Evolutionary conservation across 2,113 vertebrate genomes (phyloP), one percentile per base, ranked within the genome.

Genomic region (Phylloscopus trochiloides): DNA sequence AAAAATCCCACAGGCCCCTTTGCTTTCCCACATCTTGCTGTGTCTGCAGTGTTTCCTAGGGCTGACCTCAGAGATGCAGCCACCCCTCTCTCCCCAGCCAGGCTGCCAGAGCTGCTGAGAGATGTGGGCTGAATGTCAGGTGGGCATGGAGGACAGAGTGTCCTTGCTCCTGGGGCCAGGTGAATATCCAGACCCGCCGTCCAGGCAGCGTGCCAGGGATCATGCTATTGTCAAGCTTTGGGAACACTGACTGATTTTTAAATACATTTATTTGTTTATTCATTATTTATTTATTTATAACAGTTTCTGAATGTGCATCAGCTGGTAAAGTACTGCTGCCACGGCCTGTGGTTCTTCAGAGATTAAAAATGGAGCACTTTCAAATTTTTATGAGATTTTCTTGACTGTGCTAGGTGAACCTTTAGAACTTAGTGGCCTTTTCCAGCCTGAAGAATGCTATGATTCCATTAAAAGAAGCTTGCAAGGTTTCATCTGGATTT

Each of bases 31-130:
- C 3, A 0, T 14, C 58, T 50, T 86, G 15, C 29, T 0, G 0
- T 66, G 52, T 54, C 61, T 81, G 42, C 51, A 34, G 68, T 1
- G 5, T 36, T 81, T 85, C n/a, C 40, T 10, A 17, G 55, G 17
- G 32, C 34, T 48, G 29, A 25, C 19, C 66, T 68, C 87, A 40
- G 65, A 61, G 79, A 7, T 13, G 62, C 57, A 78, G 52, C 47
- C 1, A 0, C 6, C 26, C 29, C 4, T 28, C 0, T 0, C 13
- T 25, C 5, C 2, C 59, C 5, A 17, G 34, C 18, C 2, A 1
- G 50, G 91, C 52, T 54, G 51, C 47, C 1, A 17, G 65, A 25
- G 43, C 3, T 17, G 17, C 55, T 51, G 81, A 14, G 38, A 26
- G 28, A 67, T 0, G 0, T 2, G 17, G 50, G 36, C 14, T 45